A percentile compares a stretch with the other conserved stretches of the same genome.
These are phyloP conservation scores for Florisuga fusca DNA, from an alignment of 2,797 vertebrate genomes.

Conservation along the genomic window DNA sequence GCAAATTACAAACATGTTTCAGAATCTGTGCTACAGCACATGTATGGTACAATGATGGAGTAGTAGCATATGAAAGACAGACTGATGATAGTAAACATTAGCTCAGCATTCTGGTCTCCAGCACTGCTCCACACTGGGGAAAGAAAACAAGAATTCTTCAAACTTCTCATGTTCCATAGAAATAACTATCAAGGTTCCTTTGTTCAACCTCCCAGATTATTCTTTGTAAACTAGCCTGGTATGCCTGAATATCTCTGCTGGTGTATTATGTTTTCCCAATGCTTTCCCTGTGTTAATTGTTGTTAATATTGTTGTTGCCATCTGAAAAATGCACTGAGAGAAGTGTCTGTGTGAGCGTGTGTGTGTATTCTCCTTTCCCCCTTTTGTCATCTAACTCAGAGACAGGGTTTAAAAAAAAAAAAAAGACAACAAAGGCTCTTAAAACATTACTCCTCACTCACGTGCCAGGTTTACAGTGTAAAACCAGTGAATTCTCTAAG, in stretches of 20 bases:
- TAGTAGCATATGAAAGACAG: slow-evolving; percentile 56
- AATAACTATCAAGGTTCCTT: slow-evolving; percentile 27
- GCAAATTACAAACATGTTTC: slow-evolving; percentile 52
- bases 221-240: neutral
- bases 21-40: slow-evolving; percentile 32
- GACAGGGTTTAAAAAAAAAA: neutral
- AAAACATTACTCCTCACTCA: neutral
- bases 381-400: neutral
- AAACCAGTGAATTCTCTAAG: neutral
- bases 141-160: neutral
- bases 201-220: neutral
- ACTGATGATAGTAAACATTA: slow-evolving; percentile 32
- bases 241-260: neutral
- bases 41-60: slow-evolving; percentile 22
- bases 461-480: neutral
- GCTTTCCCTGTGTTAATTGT: neutral
- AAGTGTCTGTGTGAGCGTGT: neutral
- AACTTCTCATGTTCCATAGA: slow-evolving; percentile 15
- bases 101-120: slow-evolving; percentile 37
- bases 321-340: slow-evolving; percentile 35
- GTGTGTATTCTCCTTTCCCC: neutral
- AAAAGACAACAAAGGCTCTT: neutral
- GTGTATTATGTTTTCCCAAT: neutral
- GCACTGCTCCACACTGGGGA: neutral
- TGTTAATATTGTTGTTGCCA: slow-evolving; percentile 34